phyloP scores from a whole-genome alignment of 2,797 vertebrate genomes.

The Anisognathus igniventris region DNA sequence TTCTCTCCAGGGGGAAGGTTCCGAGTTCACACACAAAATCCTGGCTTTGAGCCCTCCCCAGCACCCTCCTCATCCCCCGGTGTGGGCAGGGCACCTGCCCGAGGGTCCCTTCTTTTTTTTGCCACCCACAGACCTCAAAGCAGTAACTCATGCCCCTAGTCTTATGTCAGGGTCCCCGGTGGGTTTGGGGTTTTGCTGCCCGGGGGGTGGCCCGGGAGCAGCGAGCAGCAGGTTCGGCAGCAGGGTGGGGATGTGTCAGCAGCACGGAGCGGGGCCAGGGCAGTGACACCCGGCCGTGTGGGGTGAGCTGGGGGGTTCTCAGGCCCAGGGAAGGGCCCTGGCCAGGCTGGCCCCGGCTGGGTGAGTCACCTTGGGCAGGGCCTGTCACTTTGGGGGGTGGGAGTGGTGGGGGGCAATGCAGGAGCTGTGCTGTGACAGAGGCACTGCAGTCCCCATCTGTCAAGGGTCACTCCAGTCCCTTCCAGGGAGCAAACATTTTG shows the following conservation, averaged over 20 bases:
- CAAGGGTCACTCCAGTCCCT: background rate
- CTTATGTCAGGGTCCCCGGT: background rate
- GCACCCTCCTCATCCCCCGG: accelerated
- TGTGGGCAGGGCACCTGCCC: accelerated
- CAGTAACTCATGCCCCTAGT: background rate
- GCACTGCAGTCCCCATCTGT: background rate
- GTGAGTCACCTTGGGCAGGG: background rate
- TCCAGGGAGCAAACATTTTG: accelerated
- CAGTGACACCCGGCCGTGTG: background rate
- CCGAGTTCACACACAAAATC: accelerated
- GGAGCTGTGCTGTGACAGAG: background rate
- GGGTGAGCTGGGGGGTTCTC: background rate
- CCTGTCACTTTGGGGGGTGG: background rate
- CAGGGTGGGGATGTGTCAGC: background rate
- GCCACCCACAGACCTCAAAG: background rate
- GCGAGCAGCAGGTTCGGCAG: background rate
- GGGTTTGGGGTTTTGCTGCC: background rate
- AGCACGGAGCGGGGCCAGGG: background rate
- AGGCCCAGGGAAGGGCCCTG: background rate
- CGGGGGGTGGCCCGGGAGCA: background rate
- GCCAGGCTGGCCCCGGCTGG: background rate
- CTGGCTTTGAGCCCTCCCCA: accelerated
- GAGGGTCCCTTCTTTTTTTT: background rate
- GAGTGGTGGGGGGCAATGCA: accelerated
- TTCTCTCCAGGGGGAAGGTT: background rate